Evolutionary conservation across 2,113 vertebrate species (phyloP).

Genomic region (Arizona elegans): DNA sequence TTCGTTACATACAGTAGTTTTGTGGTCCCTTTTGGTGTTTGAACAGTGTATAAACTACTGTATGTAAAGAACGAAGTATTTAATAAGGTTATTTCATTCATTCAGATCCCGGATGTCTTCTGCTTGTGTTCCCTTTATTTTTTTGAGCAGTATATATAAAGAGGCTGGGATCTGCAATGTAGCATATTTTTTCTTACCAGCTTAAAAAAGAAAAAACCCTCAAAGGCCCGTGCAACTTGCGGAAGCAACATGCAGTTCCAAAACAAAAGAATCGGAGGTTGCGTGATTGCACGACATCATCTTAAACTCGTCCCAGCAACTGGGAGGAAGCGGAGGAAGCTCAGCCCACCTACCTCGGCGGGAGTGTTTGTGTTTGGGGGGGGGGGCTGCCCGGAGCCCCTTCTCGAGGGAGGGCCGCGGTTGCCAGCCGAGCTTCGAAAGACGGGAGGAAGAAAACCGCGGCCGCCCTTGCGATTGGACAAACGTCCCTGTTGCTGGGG

Average conservation of each 20-base stretch:
- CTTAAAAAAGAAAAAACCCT: background rate
- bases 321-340: background rate
- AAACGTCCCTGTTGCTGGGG: background rate
- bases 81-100: too few species aligned
- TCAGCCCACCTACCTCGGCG: background rate
- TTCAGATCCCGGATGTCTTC: too few species aligned
- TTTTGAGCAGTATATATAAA: too few species aligned
- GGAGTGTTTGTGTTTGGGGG: background rate
- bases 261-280: background rate
- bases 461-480: background rate
- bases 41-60: too few species aligned
- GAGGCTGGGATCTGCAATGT: background rate
- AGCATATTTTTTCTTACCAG: background rate
- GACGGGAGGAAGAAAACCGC: background rate
- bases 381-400: background rate
- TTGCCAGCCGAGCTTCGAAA: background rate
- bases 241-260: background rate
- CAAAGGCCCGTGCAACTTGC: background rate
- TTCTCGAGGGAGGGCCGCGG: background rate
- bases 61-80: too few species aligned
- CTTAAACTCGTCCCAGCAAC: background rate
- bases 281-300: background rate
- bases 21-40: too few species aligned
- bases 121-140: too few species aligned
- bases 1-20: too few species aligned